Conservation (phyloP, 1,140 invertebrate species). For the Pomphorhynchus laevis region DNA sequence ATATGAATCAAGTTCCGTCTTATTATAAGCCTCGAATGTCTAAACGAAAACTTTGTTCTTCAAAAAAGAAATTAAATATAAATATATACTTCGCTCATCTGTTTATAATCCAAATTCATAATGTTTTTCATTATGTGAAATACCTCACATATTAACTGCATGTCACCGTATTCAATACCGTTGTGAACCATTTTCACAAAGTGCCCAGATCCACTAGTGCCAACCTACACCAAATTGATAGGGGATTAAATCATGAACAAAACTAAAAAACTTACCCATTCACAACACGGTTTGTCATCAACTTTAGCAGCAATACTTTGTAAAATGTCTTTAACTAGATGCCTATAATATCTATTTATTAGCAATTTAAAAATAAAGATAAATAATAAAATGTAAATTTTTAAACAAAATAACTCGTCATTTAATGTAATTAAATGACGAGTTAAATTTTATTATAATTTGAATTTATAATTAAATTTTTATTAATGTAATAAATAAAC, state of each 20-base stretch:
- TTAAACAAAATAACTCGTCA: too few relatives aligned
- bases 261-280: constrained; percentile 38
- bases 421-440: too few relatives aligned
- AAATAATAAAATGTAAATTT: too few relatives aligned
- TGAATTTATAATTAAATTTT: too few relatives aligned
- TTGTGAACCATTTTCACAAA: constrained; percentile 80
- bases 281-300: constrained; percentile 60
- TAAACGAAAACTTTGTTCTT: constrained; percentile 13
- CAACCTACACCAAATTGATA: constrained; percentile 21
- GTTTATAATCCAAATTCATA: constrained; percentile 32
- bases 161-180: constrained; percentile 50
- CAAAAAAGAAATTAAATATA: constrained; percentile 2
- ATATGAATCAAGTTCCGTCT: constrained; percentile 71
- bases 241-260: not conserved
- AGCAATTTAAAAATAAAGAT: too few relatives aligned
- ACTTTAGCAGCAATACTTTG: constrained; percentile 56
- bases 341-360: constrained; percentile 17
- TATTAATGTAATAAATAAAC: too few relatives aligned
- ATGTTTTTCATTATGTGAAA: constrained; percentile 62
- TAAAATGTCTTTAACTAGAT: constrained; percentile 62
- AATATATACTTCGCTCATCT: constrained; percentile 39
- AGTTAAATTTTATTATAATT: too few relatives aligned
- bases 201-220: constrained; percentile 71
- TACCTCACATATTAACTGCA: constrained; percentile 93
- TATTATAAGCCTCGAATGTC: constrained; percentile 75